A percentile compares a stretch with the other conserved stretches of the same genome.
Conservation (phyloP, 2,888 invertebrate species). For the Platypus cylindrus region DNA sequence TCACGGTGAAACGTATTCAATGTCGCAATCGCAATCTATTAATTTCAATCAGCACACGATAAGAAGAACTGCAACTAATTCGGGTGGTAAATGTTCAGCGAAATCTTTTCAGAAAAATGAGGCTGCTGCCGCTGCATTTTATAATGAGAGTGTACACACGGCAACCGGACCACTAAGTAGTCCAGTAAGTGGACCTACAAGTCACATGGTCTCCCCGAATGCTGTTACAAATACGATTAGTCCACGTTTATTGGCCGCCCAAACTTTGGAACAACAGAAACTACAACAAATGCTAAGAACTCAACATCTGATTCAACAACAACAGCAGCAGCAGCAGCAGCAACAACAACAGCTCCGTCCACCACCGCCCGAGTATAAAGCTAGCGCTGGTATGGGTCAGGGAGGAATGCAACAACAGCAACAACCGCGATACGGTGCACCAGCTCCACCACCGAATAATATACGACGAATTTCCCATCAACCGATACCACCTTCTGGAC, state of each 20-base stretch:
- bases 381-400: slow-evolving; percentile 42
- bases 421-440: slow-evolving; percentile 32
- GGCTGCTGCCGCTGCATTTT: slow-evolving; percentile 4
- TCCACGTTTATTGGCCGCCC: slow-evolving; percentile 23
- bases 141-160: slow-evolving; percentile 20
- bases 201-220: slow-evolving; percentile 9
- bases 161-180: slow-evolving; percentile 18
- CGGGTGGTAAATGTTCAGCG: slow-evolving; percentile 21
- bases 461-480: slow-evolving; percentile 57
- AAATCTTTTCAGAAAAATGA: no score
- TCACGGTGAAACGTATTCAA: slow-evolving; percentile 48
- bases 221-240: slow-evolving; percentile 18
- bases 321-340: slow-evolving; percentile 45
- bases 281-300: slow-evolving; percentile 45
- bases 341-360: slow-evolving; percentile 47
- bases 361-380: slow-evolving; percentile 79
- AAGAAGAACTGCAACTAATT: slow-evolving; percentile 38
- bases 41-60: slow-evolving; percentile 67
- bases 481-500: slow-evolving; percentile 57
- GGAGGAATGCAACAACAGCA: no score
- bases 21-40: slow-evolving; percentile 75
- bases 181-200: slow-evolving; percentile 18
- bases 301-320: slow-evolving; percentile 46
- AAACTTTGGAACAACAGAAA: slow-evolving; percentile 32
- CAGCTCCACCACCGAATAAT: slow-evolving; percentile 37